Conservation (phyloP, 2,888 invertebrate species). For the Griposia aprilina region DNA sequence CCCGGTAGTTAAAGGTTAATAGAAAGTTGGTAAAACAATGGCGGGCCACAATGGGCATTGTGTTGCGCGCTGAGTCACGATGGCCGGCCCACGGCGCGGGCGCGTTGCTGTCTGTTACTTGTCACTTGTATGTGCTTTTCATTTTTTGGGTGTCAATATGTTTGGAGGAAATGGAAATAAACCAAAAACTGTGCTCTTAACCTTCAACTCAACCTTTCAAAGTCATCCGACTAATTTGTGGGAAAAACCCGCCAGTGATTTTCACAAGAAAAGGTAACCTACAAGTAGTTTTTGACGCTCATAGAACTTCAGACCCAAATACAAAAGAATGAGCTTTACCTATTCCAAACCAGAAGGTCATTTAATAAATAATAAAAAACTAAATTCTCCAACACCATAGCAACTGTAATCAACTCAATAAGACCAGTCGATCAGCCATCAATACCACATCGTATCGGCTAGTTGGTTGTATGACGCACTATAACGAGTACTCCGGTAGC, state of each 20-base stretch:
- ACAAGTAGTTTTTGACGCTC: no score
- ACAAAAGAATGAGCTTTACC: not conserved
- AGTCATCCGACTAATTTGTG: not conserved
- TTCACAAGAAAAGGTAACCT: not conserved
- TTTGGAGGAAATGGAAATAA: conserved; percentile 24
- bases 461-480: not conserved
- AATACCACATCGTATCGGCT: not conserved
- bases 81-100: conserved; percentile 61
- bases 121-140: conserved; percentile 41
- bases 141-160: conserved; percentile 37
- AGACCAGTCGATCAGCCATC: conserved; percentile 40
- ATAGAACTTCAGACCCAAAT: not conserved
- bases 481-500: conserved; percentile 6
- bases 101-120: conserved; percentile 55
- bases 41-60: conserved; percentile 80
- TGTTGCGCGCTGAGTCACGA: conserved; percentile 76
- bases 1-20: conserved; percentile 82
- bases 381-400: not conserved
- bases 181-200: conserved; percentile 14
- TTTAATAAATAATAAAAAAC: not conserved
- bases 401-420: conserved; percentile 8
- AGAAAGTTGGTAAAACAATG: conserved; percentile 85
- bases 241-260: not conserved
- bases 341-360: not conserved
- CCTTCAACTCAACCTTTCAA: conserved; percentile 6